Percentiles rank a stretch among this genome's conserved stretches.
phyloP scores from a whole-genome alignment of 2,113 vertebrate species.

The Paedocypris sp. region DNA sequence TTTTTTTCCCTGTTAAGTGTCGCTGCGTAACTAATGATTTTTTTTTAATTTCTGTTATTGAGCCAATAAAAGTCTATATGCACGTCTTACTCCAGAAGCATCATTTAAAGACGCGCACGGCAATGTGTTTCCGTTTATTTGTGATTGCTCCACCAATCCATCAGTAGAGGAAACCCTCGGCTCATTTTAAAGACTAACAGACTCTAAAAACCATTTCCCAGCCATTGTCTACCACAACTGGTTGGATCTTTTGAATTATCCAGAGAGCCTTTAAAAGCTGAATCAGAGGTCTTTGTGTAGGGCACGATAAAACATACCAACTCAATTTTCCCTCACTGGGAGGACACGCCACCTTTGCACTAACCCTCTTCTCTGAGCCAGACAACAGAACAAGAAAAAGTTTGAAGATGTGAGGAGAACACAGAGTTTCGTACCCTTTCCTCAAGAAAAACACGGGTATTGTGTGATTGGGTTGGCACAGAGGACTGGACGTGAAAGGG shows the following conservation, averaged over 20 bases:
- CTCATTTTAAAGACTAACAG: not conserved
- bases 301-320: constrained; percentile 22
- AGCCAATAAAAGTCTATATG: too few species aligned
- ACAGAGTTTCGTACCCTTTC: not conserved
- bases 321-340: not conserved
- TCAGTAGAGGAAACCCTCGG: not conserved
- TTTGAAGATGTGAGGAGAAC: not conserved
- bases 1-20: too few species aligned
- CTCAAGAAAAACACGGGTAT: not conserved
- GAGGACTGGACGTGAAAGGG: not conserved
- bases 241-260: constrained; percentile 13
- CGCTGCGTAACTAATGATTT: too few species aligned
- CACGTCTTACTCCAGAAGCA: too few species aligned
- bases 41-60: too few species aligned
- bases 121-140: too few species aligned
- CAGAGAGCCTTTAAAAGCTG: constrained; percentile 21
- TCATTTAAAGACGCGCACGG: too few species aligned
- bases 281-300: constrained; percentile 20
- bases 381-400: not conserved
- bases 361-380: not conserved
- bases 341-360: not conserved
- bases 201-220: not conserved
- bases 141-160: too few species aligned
- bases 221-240: constrained; percentile 16
- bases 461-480: not conserved